These are phyloP conservation scores for Loris lydekkerianus DNA, from an alignment of 2,797 vertebrate species.

Conservation along the genomic window DNA sequence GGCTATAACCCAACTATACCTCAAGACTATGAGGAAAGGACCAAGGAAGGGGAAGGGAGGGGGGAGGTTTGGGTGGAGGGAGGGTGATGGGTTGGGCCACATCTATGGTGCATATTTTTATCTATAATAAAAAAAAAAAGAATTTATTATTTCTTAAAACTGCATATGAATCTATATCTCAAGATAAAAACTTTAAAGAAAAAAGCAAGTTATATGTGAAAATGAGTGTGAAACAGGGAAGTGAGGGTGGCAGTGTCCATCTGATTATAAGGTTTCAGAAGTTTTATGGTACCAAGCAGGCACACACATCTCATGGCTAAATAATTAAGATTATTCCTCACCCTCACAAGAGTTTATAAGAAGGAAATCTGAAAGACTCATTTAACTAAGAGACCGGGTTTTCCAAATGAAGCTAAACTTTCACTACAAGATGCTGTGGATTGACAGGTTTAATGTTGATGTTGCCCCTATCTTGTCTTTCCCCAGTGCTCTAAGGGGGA, in stretches of 20 bases:
- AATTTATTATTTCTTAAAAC: slow-evolving; percentile 37
- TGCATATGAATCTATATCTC: slow-evolving; percentile 43
- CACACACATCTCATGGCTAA: slow-evolving; percentile 2
- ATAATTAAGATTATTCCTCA: slow-evolving; percentile 43
- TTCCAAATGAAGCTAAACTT: slow-evolving; percentile 55
- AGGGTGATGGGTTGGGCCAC: too few relatives aligned
- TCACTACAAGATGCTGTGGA: slow-evolving; percentile 21
- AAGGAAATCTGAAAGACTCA: slow-evolving; percentile 46
- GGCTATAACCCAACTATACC: too few relatives aligned
- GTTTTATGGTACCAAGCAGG: slow-evolving; percentile 6
- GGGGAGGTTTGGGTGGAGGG: too few relatives aligned
- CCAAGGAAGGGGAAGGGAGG: too few relatives aligned
- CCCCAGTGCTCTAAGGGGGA: background rate
- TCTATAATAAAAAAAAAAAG: too few relatives aligned
- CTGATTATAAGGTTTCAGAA: slow-evolving; percentile 44
- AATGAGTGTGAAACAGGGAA: slow-evolving; percentile 43
- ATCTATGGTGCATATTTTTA: too few relatives aligned
- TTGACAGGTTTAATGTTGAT: slow-evolving; percentile 6
- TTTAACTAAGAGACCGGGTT: slow-evolving; percentile 40
- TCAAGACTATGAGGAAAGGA: too few relatives aligned
- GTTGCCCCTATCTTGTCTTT: background rate
- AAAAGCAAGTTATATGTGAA: slow-evolving; percentile 47
- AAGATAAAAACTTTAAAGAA: slow-evolving; percentile 43
- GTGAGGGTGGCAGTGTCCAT: background rate
- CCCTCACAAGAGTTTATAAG: background rate